Evolutionary conservation across 2,888 invertebrate species (phyloP), one percentile per base, ranked within the genome.

Genomic region (Deladenus siricidicola): DNA sequence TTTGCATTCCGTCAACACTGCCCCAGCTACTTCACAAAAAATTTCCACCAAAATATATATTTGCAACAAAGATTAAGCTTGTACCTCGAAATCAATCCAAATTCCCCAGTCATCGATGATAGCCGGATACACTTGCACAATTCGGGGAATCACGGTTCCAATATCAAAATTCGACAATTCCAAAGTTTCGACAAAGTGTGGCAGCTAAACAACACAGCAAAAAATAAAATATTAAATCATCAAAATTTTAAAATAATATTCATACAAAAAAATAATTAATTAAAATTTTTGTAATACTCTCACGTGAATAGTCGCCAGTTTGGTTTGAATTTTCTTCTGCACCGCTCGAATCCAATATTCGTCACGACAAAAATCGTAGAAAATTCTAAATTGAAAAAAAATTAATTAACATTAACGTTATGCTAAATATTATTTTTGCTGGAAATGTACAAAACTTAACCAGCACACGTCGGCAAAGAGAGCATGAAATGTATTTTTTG

Each of bases 131-230:
- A 79, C 71, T 14, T 63, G 66, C 10, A 66, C 64, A 30, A 78
- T 73, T 17, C 57, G 62, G 1, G 78, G 78, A 19, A 66, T 65
- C 21, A 56, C 61, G n/a, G 69, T 70, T 42, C 78, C 78, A 4
- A 76, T 67, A 21, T 78, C 74, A 42, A 78, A 56, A 17, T 70
- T 69, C 6, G 73, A 68, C 68, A 91, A 85, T 52, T 85, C 81
- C 56, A 92, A 83, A 68, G 88, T 87, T 66, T 89, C 88, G 83
- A 92, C 88, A 81, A 91, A 90, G 72, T 88, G 87, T 1, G 92
- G 91, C 65, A 89, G 80, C 84, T 86, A 79, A 1, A 73, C 28
- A 14, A 26, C 21, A 21, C 51, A 29, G 28, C 14, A 42, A 60
- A 28, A 34, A 44, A 57, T 30, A 34, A 26, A 10, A 10, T 21